A percentile compares a stretch with the other conserved stretches of the same genome.
These are phyloP conservation scores for Ptychadena robeensis DNA, from an alignment of 2,797 vertebrate genomes.

Conservation along the genomic window DNA sequence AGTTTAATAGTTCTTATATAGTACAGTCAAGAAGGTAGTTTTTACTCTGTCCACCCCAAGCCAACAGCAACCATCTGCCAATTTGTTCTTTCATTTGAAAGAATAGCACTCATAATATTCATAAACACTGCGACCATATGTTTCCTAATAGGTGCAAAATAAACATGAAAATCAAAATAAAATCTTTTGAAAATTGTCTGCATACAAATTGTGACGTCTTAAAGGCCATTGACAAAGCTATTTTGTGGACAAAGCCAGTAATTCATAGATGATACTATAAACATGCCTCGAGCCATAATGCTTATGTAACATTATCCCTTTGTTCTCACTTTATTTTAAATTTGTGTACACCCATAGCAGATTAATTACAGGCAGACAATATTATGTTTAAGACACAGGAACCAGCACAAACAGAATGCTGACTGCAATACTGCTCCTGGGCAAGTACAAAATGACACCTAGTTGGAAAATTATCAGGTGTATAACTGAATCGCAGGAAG, in stretches of 20 bases:
- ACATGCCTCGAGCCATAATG: constrained; percentile 19
- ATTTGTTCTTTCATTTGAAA: too few species aligned
- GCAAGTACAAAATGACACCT: constrained; percentile 15
- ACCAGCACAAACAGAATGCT: constrained; percentile 18
- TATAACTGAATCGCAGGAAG: neutral
- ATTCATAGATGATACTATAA: constrained; percentile 32
- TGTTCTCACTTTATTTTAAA: constrained; percentile 31
- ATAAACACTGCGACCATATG: too few species aligned
- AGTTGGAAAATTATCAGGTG: neutral
- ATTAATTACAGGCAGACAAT: constrained; percentile 32
- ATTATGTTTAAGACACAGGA: constrained; percentile 32
- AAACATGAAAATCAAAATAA: neutral
- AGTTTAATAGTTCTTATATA: too few species aligned
- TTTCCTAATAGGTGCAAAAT: neutral
- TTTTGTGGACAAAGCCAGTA: neutral
- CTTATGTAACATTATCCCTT: constrained; percentile 57
- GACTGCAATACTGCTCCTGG: constrained; percentile 13
- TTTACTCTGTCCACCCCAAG: too few species aligned
- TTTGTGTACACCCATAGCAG: neutral
- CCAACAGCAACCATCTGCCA: too few species aligned
- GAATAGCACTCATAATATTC: too few species aligned
- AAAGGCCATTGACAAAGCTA: neutral
- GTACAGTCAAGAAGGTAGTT: too few species aligned
- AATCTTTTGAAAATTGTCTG: neutral
- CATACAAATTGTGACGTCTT: neutral